A percentile compares a stretch with the other conserved stretches of the same genome.
Conservation (phyloP, 2,113 vertebrate genomes). For the Actenoides hombroni region DNA sequence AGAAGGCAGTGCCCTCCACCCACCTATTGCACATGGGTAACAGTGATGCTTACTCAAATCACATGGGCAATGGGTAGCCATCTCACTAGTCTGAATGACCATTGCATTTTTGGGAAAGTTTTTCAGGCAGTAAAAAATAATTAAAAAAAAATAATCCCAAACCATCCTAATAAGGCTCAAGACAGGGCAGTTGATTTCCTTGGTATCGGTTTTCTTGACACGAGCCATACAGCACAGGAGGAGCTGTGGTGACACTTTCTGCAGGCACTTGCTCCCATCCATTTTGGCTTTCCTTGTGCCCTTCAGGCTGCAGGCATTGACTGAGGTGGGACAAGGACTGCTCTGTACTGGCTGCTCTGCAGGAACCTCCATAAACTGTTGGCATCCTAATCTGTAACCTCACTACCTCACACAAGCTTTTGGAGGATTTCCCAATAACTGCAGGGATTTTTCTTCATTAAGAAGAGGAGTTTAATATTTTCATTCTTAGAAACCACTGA, state of each 20-base stretch:
- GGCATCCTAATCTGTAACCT: neutral
- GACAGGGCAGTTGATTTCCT: neutral
- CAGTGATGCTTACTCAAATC: neutral
- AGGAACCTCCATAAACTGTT: neutral
- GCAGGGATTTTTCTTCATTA: neutral
- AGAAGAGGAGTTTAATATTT: neutral
- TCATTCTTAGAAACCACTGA: neutral
- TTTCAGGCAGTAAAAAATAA: neutral
- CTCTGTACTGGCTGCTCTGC: neutral
- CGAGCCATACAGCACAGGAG: neutral
- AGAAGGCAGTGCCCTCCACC: neutral
- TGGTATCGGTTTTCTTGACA: neutral
- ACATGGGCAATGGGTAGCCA: neutral
- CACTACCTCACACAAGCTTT: neutral
- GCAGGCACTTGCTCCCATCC: neutral
- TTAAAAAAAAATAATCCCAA: neutral
- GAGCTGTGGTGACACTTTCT: neutral
- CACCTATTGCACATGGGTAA: fast-evolving
- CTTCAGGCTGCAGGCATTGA: neutral
- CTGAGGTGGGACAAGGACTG: neutral
- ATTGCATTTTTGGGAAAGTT: neutral
- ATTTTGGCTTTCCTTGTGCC: neutral
- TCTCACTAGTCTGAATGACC: neutral
- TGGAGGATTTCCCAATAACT: neutral
- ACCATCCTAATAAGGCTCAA: neutral